Evolutionary conservation across 2,797 vertebrate species (phyloP), one percentile per base, ranked within the genome.

Genomic region (Sparus aurata): DNA sequence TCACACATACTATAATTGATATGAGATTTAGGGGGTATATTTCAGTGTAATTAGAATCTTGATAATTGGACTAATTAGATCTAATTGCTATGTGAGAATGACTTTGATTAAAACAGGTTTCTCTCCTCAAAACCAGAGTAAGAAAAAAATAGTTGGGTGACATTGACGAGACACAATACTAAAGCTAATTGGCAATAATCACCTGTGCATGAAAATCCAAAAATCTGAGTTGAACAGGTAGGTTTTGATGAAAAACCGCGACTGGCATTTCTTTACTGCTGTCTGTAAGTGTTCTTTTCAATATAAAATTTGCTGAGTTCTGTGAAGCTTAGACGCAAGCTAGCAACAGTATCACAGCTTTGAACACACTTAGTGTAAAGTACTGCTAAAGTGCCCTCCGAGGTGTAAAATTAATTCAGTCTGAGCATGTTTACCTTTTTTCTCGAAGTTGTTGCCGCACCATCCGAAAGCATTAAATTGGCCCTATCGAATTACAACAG

Each of bases 51-150:
- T 96, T 96, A 96, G 91, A 95, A 93, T 96, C 92, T 93, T 94
- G 91, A 94, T 96, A 96, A 96, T 96, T 96, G 94, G 94, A 95
- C 95, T 96, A 96, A 96, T 96, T 96, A 96, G 95, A 95, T 95
- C 94, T 95, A 96, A 96, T 96, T 96, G 95, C 94, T 91, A 92
- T 93, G 92, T 94, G 95, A 95, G 93, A 95, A 94, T 95, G 93
- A 96, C 94, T 96, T 96, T 96, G 96, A 96, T 96, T 96, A 96
- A 96, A 95, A 87, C 93, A 94, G 94, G 92, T 94, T 96, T 94
- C 90, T 94, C 94, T 93, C 90, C 69, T 92, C 90, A 95, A 95
- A 94, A 92, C 73, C 86, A 87, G 83, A 80, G 75, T 49, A 80
- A 65, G 49, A 88, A 89, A 80, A 88, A 92, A 89, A 86, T 82